These are phyloP conservation scores for Hyperoodon ampullatus DNA, from an alignment of 2,113 vertebrate species.

Conservation along the genomic window DNA sequence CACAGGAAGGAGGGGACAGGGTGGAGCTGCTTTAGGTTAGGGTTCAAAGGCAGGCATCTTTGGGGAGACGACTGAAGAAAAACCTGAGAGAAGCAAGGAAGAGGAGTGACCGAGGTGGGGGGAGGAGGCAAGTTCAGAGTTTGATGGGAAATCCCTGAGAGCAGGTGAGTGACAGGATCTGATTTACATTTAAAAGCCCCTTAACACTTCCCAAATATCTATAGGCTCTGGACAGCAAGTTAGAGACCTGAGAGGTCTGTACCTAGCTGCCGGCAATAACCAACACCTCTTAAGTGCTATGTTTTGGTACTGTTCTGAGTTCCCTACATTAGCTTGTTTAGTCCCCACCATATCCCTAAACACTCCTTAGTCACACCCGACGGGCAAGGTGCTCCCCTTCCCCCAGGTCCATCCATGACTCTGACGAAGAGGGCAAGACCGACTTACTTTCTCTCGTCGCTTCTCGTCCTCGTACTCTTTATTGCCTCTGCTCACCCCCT, in stretches of 20 bases:
- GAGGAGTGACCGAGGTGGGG: neutral
- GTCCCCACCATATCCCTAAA: neutral
- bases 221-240: neutral
- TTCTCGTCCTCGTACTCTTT: slow-evolving; percentile 92
- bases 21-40: neutral
- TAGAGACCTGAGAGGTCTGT: neutral
- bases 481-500: slow-evolving; percentile 85
- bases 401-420: neutral
- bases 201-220: too few species aligned
- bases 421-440: rapidly evolving
- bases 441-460: slow-evolving; percentile 88
- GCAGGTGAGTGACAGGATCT: too few species aligned
- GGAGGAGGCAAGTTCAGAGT: neutral
- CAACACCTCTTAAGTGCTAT: too few species aligned
- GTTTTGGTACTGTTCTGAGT: neutral
- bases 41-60: neutral
- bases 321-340: neutral
- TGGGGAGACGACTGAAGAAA: neutral
- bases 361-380: neutral
- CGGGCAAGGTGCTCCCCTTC: neutral
- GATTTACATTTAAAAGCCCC: neutral
- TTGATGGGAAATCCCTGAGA: neutral
- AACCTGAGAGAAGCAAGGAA: neutral
- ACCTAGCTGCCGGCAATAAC: neutral
- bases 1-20: rapidly evolving